Base-by-base conservation (phyloP, 2,797 vertebrate genomes). In the Syngnathus acus region DNA sequence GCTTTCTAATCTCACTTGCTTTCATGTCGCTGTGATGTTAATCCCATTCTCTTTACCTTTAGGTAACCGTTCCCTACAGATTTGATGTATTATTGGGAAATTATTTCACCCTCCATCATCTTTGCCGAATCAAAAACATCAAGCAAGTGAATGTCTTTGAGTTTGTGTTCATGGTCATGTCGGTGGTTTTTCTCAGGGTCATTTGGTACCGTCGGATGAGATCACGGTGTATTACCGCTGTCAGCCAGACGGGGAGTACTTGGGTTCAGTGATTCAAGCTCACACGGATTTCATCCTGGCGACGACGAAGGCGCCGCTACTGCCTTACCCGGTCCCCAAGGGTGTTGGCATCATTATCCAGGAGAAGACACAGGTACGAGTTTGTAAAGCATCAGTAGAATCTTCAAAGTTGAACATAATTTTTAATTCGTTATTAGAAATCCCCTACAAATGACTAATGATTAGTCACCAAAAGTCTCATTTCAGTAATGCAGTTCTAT, bases 121-220 rank as follows among this genome's bases (percentile, higher is more conserved):
- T 39, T 9, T 14, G 21, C 26, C 23, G 21, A 7, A 8, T 62
- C 45, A 54, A 11, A 51, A 50, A 60, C 6, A 39, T n/a, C 1
- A 42, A 61, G 10, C 37, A 1, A 13, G 58, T 17, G 8, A 2
- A 50, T 57, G n/a, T 32, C 42, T 3, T 10, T 61, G 5, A 1
- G 5, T 51, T 37, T 7, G 5, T 61, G 42, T 7, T 60, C 26
- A 14, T 43, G n/a, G 32, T 45, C 38, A 37, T 45, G 40, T n/a
- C 14, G 9, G 17, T 10, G 32, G 38, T 66, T 21, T 72, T 47
- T 68, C n/a, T 17, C 81, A 99, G 97, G 92, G 91, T 60, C 95
- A 92, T 78, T 88, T 99, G 81, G 93, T 98, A 73, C 97, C 97
- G 1, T 96, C 96, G 0, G 96, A 99, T 78, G 94, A 98, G 82